Percentiles rank a stretch among this genome's conserved stretches.
phyloP scores from a whole-genome alignment of 2,888 invertebrate species.

The Gnatocerus cornutus region DNA sequence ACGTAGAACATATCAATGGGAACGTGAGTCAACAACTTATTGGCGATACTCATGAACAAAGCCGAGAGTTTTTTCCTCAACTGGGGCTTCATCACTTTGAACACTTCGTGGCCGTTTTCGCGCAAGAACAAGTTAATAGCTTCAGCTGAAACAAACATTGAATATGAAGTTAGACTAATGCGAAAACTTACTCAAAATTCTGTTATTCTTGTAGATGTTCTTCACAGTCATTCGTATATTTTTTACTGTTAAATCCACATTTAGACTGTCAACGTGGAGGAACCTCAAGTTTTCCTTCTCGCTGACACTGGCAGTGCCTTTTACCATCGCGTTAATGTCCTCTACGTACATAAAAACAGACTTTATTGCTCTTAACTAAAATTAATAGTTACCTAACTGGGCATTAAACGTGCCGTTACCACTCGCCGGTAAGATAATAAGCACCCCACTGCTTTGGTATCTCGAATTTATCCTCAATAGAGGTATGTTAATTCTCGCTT shows the following conservation, averaged over 20 bases:
- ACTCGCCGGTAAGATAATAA: constrained; percentile 81
- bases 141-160: constrained; percentile 73
- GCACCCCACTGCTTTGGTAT: constrained; percentile 80
- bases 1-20: constrained; percentile 77
- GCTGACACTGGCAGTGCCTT: constrained; percentile 74
- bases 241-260: constrained; percentile 76
- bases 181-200: constrained; percentile 78
- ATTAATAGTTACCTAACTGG: constrained; percentile 72
- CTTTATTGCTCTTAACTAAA: not conserved
- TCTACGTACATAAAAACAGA: no score
- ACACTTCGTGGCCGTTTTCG: constrained; percentile 80
- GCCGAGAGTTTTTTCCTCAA: constrained; percentile 77
- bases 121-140: constrained; percentile 82
- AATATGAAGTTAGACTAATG: not conserved
- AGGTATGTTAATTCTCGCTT: constrained; percentile 78
- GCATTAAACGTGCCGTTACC: constrained; percentile 82
- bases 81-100: constrained; percentile 81
- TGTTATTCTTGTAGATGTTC: constrained; percentile 80
- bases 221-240: constrained; percentile 78
- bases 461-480: constrained; percentile 77
- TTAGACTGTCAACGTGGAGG: constrained; percentile 77
- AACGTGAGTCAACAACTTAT: constrained; percentile 78
- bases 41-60: constrained; percentile 78
- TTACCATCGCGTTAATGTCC: constrained; percentile 75
- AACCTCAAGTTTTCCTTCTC: constrained; percentile 72